A percentile compares a stretch with the other conserved stretches of the same genome.
These are phyloP conservation scores for Eleginops maclovinus DNA, from an alignment of 2,113 vertebrate genomes.

Conservation along the genomic window DNA sequence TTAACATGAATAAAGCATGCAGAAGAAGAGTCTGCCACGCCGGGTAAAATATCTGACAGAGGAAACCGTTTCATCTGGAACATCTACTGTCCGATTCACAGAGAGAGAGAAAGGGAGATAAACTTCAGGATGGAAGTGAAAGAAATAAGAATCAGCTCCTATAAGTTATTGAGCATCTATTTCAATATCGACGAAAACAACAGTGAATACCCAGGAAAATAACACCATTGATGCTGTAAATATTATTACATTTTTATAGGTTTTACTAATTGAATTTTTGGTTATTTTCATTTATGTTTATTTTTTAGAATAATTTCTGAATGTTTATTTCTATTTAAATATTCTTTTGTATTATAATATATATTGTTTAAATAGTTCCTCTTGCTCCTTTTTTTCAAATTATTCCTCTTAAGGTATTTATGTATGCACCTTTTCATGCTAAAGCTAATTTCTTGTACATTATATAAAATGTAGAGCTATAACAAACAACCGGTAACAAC, in stretches of 20 bases:
- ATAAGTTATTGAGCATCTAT: background rate
- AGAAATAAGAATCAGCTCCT: background rate
- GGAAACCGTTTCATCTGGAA: constrained; percentile 31
- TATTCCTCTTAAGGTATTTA: too few species aligned
- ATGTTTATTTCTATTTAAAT: too few species aligned
- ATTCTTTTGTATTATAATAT: too few species aligned
- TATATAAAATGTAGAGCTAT: background rate
- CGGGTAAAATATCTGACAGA: constrained; percentile 15
- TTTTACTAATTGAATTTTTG: too few species aligned
- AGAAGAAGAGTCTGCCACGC: constrained; percentile 10
- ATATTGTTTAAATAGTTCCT: background rate
- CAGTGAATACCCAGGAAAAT: background rate
- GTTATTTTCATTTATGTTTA: too few species aligned
- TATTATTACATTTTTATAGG: too few species aligned
- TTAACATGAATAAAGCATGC: constrained; percentile 47
- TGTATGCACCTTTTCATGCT: too few species aligned
- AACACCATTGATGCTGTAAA: too few species aligned
- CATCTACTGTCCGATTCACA: background rate
- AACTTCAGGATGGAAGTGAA: constrained; percentile 11
- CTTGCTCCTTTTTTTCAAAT: too few species aligned
- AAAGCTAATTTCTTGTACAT: too few species aligned
- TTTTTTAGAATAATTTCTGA: too few species aligned
- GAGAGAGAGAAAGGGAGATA: background rate
- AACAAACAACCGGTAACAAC: background rate
- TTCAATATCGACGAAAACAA: background rate